These are phyloP conservation scores for Drosophila gaucha DNA, from an alignment of 2,888 invertebrate species.

Conservation along the genomic window DNA sequence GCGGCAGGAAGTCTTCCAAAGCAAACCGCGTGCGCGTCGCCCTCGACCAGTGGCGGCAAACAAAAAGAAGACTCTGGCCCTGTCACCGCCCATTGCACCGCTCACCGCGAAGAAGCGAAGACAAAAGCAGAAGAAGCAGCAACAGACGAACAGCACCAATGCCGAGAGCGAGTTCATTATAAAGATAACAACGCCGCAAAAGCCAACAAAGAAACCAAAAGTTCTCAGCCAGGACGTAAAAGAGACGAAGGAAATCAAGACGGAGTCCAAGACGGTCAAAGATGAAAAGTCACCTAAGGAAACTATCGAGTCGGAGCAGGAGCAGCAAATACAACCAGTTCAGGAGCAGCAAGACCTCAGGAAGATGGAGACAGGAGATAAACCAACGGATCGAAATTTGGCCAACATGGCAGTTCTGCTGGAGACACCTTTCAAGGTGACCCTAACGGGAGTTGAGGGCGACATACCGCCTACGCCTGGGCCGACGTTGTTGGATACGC, in stretches of 20 bases:
- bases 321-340: not conserved
- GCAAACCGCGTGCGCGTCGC: slow-evolving; percentile 20
- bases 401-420: slow-evolving; percentile 83
- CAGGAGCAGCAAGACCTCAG: not conserved
- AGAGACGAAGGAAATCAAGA: not conserved
- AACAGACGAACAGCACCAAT: slow-evolving; percentile 1
- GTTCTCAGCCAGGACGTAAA: not conserved
- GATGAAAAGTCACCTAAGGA: not conserved
- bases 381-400: slow-evolving; percentile 50
- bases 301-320: not conserved
- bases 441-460: slow-evolving; percentile 3
- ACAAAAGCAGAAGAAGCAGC: slow-evolving; percentile 7
- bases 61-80: slow-evolving; percentile 14
- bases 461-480: slow-evolving; percentile 86
- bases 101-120: slow-evolving; percentile 10
- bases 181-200: slow-evolving; percentile 73
- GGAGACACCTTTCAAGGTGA: slow-evolving; percentile 87
- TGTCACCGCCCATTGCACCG: not conserved
- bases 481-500: slow-evolving; percentile 83
- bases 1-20: slow-evolving; percentile 37
- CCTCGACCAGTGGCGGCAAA: not conserved
- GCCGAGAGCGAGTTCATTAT: slow-evolving; percentile 60
- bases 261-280: not conserved
- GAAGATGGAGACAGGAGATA: not conserved
- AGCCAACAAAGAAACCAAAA: slow-evolving; percentile 26